phyloP scores from a whole-genome alignment of 2,888 invertebrate genomes.

The Chrysolina oricalcia region DNA sequence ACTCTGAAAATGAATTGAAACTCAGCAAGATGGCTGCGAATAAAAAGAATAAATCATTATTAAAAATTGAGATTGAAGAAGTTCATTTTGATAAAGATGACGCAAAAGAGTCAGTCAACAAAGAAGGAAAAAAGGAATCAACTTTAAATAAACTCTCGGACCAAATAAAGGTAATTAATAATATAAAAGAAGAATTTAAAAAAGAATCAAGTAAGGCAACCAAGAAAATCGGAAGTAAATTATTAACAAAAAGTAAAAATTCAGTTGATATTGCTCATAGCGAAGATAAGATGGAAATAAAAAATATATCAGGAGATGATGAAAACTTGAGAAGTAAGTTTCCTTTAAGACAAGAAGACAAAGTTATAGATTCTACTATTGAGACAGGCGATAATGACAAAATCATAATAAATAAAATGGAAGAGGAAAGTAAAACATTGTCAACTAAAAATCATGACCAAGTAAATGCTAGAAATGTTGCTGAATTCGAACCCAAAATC shows the following conservation, averaged over 20 bases:
- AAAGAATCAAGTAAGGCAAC: too few relatives aligned
- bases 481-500: not conserved
- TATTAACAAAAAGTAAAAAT: not conserved
- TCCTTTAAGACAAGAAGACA: not conserved
- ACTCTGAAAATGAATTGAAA: not conserved
- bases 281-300: not conserved
- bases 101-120: not conserved
- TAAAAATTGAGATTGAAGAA: not conserved
- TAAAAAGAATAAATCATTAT: not conserved
- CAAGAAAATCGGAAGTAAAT: too few relatives aligned
- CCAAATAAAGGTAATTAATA: not conserved
- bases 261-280: not conserved
- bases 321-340: not conserved
- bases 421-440: not conserved
- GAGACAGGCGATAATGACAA: not conserved
- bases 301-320: not conserved
- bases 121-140: not conserved
- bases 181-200: not conserved
- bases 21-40: not conserved
- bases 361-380: not conserved
- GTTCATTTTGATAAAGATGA: not conserved
- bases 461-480: not conserved
- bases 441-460: not conserved
- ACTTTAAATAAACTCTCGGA: not conserved
- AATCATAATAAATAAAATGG: not conserved